These are phyloP conservation scores for Eulemur rubriventer DNA, from an alignment of 2,797 vertebrate genomes.

Conservation along the genomic window DNA sequence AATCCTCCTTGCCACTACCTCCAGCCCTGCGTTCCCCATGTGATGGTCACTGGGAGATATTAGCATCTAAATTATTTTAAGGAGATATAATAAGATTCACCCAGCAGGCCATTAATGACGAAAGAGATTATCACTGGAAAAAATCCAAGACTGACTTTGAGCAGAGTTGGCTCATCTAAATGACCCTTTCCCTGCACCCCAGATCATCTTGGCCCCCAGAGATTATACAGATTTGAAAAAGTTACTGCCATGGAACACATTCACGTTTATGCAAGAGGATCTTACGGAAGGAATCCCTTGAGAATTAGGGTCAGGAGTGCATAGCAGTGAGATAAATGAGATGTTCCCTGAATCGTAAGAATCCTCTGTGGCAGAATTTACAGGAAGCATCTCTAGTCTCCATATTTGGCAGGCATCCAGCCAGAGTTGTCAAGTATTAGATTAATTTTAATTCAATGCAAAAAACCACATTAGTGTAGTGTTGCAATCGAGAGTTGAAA, in stretches of 20 bases:
- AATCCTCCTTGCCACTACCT: constrained; percentile 66
- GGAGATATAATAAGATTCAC: constrained; percentile 81
- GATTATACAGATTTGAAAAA: constrained; percentile 74
- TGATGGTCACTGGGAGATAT: constrained; percentile 78
- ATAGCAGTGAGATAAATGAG: constrained; percentile 76
- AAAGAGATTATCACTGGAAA: constrained; percentile 80
- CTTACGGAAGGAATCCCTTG: constrained; percentile 62
- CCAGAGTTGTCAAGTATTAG: constrained; percentile 81
- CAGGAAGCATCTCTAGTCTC: constrained; percentile 78
- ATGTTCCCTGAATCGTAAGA: constrained; percentile 81
- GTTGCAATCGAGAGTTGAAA: constrained; percentile 78
- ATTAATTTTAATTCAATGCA: constrained; percentile 83
- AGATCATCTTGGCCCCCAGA: constrained; percentile 69
- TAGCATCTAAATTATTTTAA: constrained; percentile 83
- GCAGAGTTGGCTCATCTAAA: constrained; percentile 72
- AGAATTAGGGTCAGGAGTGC: constrained; percentile 74
- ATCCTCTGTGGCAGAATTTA: constrained; percentile 77
- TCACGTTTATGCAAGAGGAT: constrained; percentile 70
- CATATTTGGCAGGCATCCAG: constrained; percentile 77
- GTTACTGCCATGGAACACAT: constrained; percentile 58
- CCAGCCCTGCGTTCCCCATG: constrained; percentile 41
- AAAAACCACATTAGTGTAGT: constrained; percentile 77
- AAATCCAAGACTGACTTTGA: constrained; percentile 78
- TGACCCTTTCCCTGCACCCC: constrained; percentile 69
- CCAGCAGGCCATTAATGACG: constrained; percentile 82